Percentiles rank a stretch among this genome's conserved stretches.
These are phyloP conservation scores for Volucella zonaria DNA, from an alignment of 2,888 invertebrate genomes.

Conservation along the genomic window DNA sequence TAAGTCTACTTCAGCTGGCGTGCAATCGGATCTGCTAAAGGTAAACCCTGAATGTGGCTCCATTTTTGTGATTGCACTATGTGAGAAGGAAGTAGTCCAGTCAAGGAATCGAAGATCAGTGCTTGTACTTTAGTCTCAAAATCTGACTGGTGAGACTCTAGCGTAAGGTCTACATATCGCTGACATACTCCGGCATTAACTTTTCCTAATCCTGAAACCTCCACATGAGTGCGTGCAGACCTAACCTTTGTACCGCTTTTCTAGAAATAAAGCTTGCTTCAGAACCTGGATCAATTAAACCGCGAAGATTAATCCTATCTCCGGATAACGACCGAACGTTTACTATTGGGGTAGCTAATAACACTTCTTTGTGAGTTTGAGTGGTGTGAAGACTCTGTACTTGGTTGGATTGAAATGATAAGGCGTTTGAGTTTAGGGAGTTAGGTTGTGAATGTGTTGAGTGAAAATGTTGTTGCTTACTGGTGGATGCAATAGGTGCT, in stretches of 20 bases:
- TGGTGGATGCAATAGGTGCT: too few species aligned
- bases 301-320: too few species aligned
- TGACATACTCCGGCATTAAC: constrained; percentile 9
- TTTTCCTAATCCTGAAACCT: background rate
- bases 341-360: too few species aligned
- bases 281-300: too few species aligned
- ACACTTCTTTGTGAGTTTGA: too few species aligned
- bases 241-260: background rate
- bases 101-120: background rate
- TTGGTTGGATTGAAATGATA: too few species aligned
- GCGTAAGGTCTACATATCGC: background rate
- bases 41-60: background rate
- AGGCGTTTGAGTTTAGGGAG: too few species aligned
- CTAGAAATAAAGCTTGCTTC: background rate
- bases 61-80: background rate
- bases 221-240: too few species aligned
- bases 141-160: background rate
- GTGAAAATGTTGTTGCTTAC: too few species aligned
- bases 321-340: too few species aligned
- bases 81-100: background rate
- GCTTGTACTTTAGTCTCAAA: background rate
- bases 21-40: background rate
- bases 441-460: too few species aligned
- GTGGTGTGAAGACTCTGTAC: too few species aligned
- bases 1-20: background rate